Conservation (phyloP, 2,888 invertebrate species). For the Drosophila buzzatii region DNA sequence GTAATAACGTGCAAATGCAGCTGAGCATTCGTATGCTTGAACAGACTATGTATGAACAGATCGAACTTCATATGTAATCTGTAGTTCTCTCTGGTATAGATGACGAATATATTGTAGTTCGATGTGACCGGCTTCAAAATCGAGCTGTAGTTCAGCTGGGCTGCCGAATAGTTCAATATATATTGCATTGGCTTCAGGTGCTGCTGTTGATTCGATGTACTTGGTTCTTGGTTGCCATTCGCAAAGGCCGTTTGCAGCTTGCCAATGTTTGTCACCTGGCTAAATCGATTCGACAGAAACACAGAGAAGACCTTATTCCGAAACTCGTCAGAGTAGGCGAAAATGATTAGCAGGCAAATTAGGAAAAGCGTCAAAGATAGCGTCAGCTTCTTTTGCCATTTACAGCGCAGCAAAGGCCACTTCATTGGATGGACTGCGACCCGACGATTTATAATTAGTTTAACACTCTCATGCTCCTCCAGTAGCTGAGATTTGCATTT, state of each 20-base stretch:
- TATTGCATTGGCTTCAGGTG: conserved; percentile 61
- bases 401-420: conserved; percentile 62
- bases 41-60: conserved; percentile 82
- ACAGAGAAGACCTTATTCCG: conserved; percentile 71
- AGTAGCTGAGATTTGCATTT: conserved; percentile 58
- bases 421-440: conserved; percentile 56
- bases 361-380: conserved; percentile 75
- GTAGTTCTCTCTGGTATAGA: conserved; percentile 84
- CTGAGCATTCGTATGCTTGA: conserved; percentile 85
- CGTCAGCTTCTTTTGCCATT: conserved; percentile 82
- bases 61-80: conserved; percentile 84
- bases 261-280: conserved; percentile 42
- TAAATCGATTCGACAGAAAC: conserved; percentile 65
- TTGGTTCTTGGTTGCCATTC: conserved; percentile 27
- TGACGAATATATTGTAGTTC: conserved; percentile 84
- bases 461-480: conserved; percentile 72
- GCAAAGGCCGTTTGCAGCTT: conserved; percentile 39
- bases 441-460: conserved; percentile 67
- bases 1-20: conserved; percentile 88
- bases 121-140: conserved; percentile 49
- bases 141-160: conserved; percentile 48
- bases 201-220: conserved; percentile 30
- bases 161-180: conserved; percentile 60
- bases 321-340: conserved; percentile 81
- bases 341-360: conserved; percentile 81